Conservation (phyloP, 2,888 invertebrate genomes). For the Rosalia funebris region DNA sequence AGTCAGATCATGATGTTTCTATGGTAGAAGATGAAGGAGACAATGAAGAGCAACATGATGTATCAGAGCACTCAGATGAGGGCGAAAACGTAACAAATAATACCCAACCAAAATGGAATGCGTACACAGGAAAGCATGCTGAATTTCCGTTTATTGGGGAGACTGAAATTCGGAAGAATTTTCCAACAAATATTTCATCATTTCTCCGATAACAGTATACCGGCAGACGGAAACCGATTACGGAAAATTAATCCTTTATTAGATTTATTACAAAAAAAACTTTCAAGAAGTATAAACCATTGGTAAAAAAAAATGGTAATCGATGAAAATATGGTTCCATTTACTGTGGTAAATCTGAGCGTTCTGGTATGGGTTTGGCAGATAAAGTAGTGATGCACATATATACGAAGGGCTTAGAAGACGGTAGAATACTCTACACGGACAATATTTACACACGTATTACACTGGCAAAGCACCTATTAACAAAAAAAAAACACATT, state of each 20-base stretch:
- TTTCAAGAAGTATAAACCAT: neutral
- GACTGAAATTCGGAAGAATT: neutral
- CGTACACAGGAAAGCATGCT: neutral
- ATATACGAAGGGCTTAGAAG: neutral
- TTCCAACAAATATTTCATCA: neutral
- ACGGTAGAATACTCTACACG: neutral
- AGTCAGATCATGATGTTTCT: neutral
- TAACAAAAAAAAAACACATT: neutral
- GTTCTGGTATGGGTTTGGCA: neutral
- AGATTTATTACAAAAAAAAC: neutral
- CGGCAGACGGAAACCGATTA: neutral
- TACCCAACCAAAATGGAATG: neutral
- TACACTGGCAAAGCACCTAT: neutral
- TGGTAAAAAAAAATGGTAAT: neutral
- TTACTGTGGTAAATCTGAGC: neutral
- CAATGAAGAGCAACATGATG: neutral
- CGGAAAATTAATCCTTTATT: neutral
- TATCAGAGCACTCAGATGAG: neutral
- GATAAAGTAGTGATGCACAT: neutral
- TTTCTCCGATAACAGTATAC: neutral
- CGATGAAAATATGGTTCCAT: neutral
- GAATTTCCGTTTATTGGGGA: neutral
- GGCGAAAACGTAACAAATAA: neutral
- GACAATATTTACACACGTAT: constrained; percentile 1
- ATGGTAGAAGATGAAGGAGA: too few relatives aligned